Evolutionary conservation across 2,113 vertebrate species (phyloP), one percentile per base, ranked within the genome.

Genomic region (Macroglossus sobrinus): DNA sequence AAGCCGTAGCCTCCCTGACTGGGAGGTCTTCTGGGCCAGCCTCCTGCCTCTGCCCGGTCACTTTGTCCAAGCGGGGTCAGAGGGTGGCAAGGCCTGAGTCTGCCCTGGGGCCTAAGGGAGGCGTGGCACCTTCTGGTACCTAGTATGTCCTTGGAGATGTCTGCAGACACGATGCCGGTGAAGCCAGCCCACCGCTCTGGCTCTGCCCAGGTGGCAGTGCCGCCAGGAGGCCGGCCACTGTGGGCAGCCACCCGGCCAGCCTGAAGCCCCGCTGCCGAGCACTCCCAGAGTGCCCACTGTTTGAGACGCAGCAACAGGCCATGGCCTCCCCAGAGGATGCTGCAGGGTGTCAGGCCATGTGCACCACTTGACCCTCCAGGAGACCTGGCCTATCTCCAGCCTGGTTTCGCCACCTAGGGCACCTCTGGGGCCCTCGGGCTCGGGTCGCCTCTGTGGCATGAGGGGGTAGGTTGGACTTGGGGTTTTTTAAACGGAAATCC

Each of bases 361-460:
- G 3, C 5, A 0, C n/a, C 5, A 53, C 43, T 0, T 10, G 1
- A 0, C 1, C 7, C 24, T 45, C 30, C 8, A 0, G 33, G 45
- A 10, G n/a, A 2, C 30, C 57, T 38, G 71, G 57, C 18, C 26
- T 30, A 35, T 33, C 47, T 63, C 64, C 18, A 12, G 75, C 90
- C 61, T 18, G 1, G 15, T 24, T 43, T n/a, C 16, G 43, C 21
- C 21, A 3, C 10, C 35, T 7, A 1, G 2, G 72, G 43, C 57
- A 59, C 55, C 30, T 35, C 66, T 28, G 4, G 26, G 12, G 30
- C 26, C 16, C 33, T 76, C 14, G 18, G 57, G 21, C 85, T 30
- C 3, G 2, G 69, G 47, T 14, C 35, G n/a, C 38, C 68, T 24
- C 22, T 28, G 18, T 82, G 78, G 59, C 66, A 16, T 50, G 30